Evolutionary conservation across 2,113 vertebrate species (phyloP).

Genomic region (Oreocharis arfaki): DNA sequence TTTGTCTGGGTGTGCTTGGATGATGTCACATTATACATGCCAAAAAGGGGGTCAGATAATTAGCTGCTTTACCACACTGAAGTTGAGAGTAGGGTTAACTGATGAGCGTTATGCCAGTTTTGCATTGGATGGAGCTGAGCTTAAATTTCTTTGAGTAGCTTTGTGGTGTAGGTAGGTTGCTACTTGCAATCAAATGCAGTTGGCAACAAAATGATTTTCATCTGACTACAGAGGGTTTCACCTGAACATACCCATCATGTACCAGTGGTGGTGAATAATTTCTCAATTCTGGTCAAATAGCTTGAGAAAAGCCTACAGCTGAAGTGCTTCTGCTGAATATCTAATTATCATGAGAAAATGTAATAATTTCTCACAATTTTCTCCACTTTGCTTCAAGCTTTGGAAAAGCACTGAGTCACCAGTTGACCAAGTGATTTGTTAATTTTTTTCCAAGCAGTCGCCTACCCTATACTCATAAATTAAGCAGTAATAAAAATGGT

Average conservation of each 20-base stretch:
- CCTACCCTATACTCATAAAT: neutral
- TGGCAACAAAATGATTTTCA: neutral
- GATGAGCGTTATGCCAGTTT: neutral
- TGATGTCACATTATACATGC: neutral
- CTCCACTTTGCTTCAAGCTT: accelerated
- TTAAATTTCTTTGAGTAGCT: neutral
- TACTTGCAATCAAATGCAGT: neutral
- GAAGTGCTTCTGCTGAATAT: neutral
- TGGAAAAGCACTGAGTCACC: neutral
- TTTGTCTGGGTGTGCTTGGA: neutral
- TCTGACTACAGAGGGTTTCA: neutral
- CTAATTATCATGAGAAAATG: neutral
- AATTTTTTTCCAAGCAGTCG: neutral
- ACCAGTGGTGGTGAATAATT: neutral
- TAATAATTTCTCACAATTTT: neutral
- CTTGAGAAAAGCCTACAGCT: neutral
- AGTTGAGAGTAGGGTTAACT: neutral
- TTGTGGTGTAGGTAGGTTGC: neutral
- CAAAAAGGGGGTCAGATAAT: neutral
- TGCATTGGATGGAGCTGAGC: neutral
- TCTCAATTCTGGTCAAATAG: neutral
- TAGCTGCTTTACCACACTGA: neutral
- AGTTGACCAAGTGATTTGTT: neutral
- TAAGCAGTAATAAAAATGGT: neutral
- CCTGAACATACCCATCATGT: neutral